Conservation (phyloP, 2,888 invertebrate genomes). For the Apomyelois bistriatella region DNA sequence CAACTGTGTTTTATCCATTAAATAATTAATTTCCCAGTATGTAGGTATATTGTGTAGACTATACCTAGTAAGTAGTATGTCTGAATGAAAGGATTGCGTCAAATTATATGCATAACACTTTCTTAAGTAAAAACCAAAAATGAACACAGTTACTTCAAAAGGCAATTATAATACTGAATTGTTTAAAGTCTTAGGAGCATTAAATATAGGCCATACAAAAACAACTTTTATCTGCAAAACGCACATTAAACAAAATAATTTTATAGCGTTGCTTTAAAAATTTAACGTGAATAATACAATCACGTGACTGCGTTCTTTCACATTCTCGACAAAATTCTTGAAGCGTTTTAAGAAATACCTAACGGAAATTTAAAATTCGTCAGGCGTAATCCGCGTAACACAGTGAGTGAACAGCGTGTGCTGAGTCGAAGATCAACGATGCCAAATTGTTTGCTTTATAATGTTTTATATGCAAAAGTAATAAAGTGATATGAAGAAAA, state of each 20-base stretch:
- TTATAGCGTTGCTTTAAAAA: neutral
- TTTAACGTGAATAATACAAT: neutral
- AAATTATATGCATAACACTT: no score
- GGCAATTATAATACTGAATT: no score
- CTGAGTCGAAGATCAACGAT: slow-evolving; percentile 8
- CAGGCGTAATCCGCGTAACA: slow-evolving; percentile 20
- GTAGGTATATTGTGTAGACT: neutral
- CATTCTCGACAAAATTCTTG: neutral
- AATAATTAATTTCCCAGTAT: neutral
- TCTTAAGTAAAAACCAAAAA: no score
- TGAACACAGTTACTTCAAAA: no score
- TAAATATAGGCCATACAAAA: no score
- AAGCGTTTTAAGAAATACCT: slow-evolving; percentile 18
- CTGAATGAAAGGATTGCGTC: no score
- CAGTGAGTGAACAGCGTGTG: slow-evolving; percentile 12
- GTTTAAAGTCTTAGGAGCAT: no score
- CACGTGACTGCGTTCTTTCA: neutral
- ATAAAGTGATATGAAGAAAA: slow-evolving; percentile 67
- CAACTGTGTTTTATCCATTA: neutral
- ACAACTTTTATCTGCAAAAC: no score
- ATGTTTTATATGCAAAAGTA: slow-evolving; percentile 67
- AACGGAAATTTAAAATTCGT: slow-evolving; percentile 22
- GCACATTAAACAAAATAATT: no score
- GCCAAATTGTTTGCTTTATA: slow-evolving; percentile 43
- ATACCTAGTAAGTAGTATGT: no score